Evolutionary conservation across 2,113 vertebrate species (phyloP).

Genomic region (Prochilodus magdalenae): DNA sequence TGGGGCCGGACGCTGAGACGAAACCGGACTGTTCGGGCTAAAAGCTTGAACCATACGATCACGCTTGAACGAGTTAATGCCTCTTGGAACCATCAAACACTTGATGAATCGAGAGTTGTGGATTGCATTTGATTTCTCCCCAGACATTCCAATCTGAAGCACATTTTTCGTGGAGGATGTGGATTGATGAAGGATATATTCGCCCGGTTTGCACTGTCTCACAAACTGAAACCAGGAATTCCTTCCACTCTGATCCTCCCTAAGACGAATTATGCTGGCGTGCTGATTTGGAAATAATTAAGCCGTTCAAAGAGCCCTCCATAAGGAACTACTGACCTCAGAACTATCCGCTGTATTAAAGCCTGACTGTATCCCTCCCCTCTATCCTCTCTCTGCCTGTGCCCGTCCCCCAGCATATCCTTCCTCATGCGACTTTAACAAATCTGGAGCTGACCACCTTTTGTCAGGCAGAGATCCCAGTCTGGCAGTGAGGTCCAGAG

Average conservation of each 20-base stretch:
- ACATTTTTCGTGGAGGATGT: constrained; percentile 31
- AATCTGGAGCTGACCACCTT: constrained; percentile 9
- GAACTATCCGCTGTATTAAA: background rate
- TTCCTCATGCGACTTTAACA: constrained; percentile 20
- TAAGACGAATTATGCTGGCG: constrained; percentile 13
- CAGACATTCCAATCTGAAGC: constrained; percentile 29
- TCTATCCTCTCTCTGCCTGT: background rate
- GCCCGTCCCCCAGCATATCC: background rate
- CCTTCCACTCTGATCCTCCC: background rate
- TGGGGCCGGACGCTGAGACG: constrained; percentile 14
- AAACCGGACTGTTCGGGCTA: constrained; percentile 23
- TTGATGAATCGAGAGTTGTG: constrained; percentile 19
- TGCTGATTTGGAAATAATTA: constrained; percentile 39
- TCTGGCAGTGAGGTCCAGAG: constrained; percentile 74
- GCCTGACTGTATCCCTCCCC: background rate
- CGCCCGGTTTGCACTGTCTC: background rate
- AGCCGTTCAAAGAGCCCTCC: constrained; percentile 3
- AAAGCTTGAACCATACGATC: constrained; percentile 28
- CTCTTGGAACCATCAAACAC: constrained; percentile 22
- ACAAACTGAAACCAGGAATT: constrained; percentile 22
- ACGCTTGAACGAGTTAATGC: constrained; percentile 33
- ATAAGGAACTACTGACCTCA: background rate
- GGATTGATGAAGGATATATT: constrained; percentile 17
- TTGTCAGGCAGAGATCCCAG: constrained; percentile 69
- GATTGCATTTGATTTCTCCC: constrained; percentile 23